Evolutionary conservation across 35 echinoderm and acorn worm genomes (phyloP), one percentile per base, ranked within the genome.

Genomic region (Acanthaster planci): DNA sequence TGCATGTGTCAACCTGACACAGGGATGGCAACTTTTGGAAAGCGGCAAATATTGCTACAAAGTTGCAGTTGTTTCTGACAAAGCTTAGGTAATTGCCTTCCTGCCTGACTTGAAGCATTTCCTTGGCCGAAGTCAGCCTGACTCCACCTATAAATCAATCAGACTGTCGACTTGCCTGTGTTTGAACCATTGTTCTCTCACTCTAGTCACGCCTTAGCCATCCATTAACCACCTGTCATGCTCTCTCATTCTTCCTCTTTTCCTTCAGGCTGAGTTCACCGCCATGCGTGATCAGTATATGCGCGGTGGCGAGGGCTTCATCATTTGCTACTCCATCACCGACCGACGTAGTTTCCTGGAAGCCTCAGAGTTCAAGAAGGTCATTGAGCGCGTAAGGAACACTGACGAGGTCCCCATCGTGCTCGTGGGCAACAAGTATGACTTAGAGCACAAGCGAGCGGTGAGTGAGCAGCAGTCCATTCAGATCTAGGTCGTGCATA

Each of bases 221-320:
- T 72, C 64, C 64, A 72, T 72, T 72, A 72, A 72, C 42, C 26
- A 29, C 64, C 26, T 29, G 26, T 72, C 64, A 9, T 26, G 10
- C 56, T 14, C 52, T 55, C 56, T 7, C 56, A 59, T 59, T 59
- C 26, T 34, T 72, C 19, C 38, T 64, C 38, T 81, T 36, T 79
- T 39, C 26, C 52, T 82, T 1, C 86, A 98, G 95, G 92, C 89
- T 17, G 95, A 98, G 82, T 98, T 98, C 39, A 98, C 95, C 52
- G 95, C 95, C 19, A 98, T 98, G 95, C 77, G 95, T 79, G 95
- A 98, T 77, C 95, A 98, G 52, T 99, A 99, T 89, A 94, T 99
- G 92, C 78, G 92, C 82, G 89, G 92, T 2, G 96, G 96, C 29
- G 96, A 99, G 40, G 96, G 96, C 5, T 99, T 99, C 82, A 99